These are phyloP conservation scores for Pammene aurita DNA, from an alignment of 2,888 invertebrate genomes.

Conservation along the genomic window DNA sequence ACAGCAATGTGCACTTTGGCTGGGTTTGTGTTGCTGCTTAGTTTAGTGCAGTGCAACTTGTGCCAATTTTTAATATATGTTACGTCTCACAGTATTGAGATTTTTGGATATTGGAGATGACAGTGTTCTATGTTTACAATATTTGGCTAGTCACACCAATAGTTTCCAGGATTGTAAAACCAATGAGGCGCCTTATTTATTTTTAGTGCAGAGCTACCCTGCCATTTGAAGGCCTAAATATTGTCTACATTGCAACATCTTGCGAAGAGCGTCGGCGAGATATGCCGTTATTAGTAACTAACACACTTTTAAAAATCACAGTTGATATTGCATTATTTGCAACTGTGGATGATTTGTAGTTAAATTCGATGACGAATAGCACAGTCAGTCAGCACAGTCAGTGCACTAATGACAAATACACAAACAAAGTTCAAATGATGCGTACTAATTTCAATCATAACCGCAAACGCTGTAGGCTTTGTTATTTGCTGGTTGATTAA, in stretches of 20 bases:
- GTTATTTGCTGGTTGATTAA: slow-evolving; percentile 10
- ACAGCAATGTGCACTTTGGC: slow-evolving; percentile 33
- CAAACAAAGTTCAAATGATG: slow-evolving; percentile 7
- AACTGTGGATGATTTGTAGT: not conserved
- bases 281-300: too few relatives aligned
- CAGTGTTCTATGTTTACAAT: too few relatives aligned
- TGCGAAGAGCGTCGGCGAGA: too few relatives aligned
- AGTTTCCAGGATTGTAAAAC: too few relatives aligned
- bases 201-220: too few relatives aligned
- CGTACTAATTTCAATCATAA: slow-evolving; percentile 20
- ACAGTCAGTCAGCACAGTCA: slow-evolving; percentile 17
- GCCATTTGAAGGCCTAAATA: too few relatives aligned
- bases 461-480: slow-evolving; percentile 5
- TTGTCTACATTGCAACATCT: too few relatives aligned
- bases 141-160: too few relatives aligned
- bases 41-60: slow-evolving; percentile 19
- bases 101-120: too few relatives aligned
- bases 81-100: not conserved
- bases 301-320: too few relatives aligned
- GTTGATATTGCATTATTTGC: too few relatives aligned
- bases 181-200: too few relatives aligned
- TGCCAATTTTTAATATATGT: not conserved
- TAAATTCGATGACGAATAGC: slow-evolving; percentile 21
- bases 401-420: slow-evolving; percentile 23
- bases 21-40: slow-evolving; percentile 18